Conservation (phyloP, 2,888 invertebrate genomes). For the Anoplius nigerrimus region DNA sequence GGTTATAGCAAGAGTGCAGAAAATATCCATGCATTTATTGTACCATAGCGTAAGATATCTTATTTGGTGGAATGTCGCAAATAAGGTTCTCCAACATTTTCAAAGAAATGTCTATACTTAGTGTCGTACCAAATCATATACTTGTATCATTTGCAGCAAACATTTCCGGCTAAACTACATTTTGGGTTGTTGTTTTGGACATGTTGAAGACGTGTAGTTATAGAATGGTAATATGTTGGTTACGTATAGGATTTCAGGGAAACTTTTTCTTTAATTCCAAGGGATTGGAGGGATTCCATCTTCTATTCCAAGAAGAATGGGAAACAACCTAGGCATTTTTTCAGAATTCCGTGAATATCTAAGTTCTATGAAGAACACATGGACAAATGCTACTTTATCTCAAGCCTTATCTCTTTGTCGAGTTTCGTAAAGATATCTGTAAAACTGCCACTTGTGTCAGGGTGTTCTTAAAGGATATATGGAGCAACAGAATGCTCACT, state of each 20-base stretch:
- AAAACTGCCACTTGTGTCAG: slow-evolving; percentile 29
- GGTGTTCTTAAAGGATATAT: slow-evolving; percentile 34
- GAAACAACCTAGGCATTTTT: not conserved
- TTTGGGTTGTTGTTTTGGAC: slow-evolving; percentile 10
- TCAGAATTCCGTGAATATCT: slow-evolving; percentile 11
- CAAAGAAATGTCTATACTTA: not conserved
- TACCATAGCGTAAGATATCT: too few species aligned
- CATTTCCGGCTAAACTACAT: slow-evolving; percentile 7
- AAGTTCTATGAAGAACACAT: slow-evolving; percentile 17
- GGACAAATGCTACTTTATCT: slow-evolving; percentile 44
- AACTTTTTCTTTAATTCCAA: too few species aligned
- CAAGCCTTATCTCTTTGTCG: slow-evolving; percentile 50
- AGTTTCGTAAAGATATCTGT: slow-evolving; percentile 45
- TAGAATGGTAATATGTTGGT: too few species aligned
- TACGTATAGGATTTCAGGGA: too few species aligned
- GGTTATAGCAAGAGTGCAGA: too few species aligned
- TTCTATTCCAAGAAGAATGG: too few species aligned
- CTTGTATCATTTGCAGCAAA: slow-evolving; percentile 34
- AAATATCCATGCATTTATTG: too few species aligned
- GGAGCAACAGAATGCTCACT: slow-evolving; percentile 25
- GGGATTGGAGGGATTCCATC: too few species aligned
- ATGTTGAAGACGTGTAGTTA: too few species aligned
- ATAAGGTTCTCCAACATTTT: slow-evolving; percentile 15
- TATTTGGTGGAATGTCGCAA: not conserved
- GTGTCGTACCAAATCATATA: slow-evolving; percentile 18